Evolutionary conservation across 2,888 invertebrate species (phyloP).

Genomic region (Lepetodrilus schrolli): DNA sequence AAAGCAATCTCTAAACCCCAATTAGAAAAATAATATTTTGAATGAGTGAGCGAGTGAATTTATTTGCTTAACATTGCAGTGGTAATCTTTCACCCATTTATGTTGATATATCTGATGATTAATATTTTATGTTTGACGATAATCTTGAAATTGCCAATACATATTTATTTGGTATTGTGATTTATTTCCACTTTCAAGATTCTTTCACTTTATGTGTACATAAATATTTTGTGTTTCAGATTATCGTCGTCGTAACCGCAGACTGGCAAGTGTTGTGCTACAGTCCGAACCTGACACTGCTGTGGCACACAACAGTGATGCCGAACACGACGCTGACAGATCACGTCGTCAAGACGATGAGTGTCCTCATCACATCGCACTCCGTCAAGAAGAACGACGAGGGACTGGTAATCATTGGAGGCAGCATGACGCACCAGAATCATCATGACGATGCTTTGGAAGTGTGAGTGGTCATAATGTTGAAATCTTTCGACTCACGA

Average conservation of each 20-base stretch:
- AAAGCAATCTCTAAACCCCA: no score
- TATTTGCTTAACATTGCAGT: no score
- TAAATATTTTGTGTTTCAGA: slow-evolving; percentile 57
- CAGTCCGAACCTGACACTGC: slow-evolving; percentile 56
- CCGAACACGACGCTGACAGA: slow-evolving; percentile 52
- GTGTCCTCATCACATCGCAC: slow-evolving; percentile 63
- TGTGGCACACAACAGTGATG: slow-evolving; percentile 65
- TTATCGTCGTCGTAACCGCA: slow-evolving; percentile 69
- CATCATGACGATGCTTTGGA: slow-evolving; percentile 38
- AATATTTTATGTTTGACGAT: no score
- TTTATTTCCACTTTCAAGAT: no score
- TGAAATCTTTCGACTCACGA: no score
- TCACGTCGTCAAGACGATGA: slow-evolving; percentile 64
- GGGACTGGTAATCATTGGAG: slow-evolving; percentile 68
- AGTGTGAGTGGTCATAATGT: background rate
- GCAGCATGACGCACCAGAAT: slow-evolving; percentile 63
- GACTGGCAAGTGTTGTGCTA: slow-evolving; percentile 72
- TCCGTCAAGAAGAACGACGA: slow-evolving; percentile 65
- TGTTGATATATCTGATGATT: no score
- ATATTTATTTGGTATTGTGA: no score
- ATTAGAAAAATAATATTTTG: no score
- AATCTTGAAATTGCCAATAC: no score
- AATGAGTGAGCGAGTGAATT: no score
- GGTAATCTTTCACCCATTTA: no score
- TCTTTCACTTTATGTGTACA: no score